Conservation (phyloP, 64 coral and sea anemone genomes). For the Actinia tenebrosa region DNA sequence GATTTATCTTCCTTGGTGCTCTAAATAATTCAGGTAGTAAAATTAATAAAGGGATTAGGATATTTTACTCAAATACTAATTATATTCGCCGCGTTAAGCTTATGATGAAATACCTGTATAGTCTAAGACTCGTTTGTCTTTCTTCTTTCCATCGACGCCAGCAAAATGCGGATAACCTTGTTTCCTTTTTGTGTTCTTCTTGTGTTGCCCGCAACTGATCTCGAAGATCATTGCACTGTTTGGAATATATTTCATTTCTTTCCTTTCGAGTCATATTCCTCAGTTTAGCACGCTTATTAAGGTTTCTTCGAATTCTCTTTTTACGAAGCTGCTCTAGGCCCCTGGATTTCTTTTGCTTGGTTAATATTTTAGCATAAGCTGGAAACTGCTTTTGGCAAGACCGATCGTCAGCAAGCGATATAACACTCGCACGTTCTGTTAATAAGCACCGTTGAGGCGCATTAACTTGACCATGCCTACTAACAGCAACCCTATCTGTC, state of each 20-base stretch:
- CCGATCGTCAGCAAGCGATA: neutral
- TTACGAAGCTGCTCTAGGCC: neutral
- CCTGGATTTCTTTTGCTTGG: neutral
- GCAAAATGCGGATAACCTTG: neutral
- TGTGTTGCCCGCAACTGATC: neutral
- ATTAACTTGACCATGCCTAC: neutral
- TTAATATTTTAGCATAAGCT: too few relatives aligned
- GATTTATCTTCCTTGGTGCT: conserved; percentile 23
- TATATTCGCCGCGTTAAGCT: neutral
- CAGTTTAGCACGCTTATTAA: neutral
- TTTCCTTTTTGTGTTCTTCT: conserved; percentile 1
- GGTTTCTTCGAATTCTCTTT: neutral
- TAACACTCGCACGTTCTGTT: neutral
- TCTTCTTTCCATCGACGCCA: neutral
- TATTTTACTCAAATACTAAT: too few relatives aligned
- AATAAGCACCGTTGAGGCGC: neutral
- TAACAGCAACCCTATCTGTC: neutral
- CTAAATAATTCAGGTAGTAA: neutral
- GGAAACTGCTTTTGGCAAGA: neutral
- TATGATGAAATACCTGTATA: neutral
- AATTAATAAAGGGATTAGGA: neutral
- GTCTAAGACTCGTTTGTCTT: neutral
- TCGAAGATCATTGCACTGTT: neutral
- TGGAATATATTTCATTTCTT: neutral
- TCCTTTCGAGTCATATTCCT: neutral